Conservation (phyloP, 2,888 invertebrate genomes). For the Protodeltote pygarga region DNA sequence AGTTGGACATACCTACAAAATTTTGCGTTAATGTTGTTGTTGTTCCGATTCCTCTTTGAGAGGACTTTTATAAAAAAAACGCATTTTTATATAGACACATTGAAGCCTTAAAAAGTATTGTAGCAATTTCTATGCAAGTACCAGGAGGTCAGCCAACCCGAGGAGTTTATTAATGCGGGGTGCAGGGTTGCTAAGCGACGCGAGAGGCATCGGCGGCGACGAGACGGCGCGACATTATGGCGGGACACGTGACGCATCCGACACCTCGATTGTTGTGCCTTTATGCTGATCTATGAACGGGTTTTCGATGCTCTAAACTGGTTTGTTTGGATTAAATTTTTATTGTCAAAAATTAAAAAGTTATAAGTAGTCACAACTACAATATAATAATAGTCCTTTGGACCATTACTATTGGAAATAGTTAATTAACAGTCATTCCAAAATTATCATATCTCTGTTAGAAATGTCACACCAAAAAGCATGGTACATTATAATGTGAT, state of each 20-base stretch:
- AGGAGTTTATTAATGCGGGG: slow-evolving; percentile 59
- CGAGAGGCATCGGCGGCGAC: slow-evolving; percentile 56
- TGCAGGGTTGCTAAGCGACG: slow-evolving; percentile 61
- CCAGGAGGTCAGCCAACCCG: slow-evolving; percentile 65
- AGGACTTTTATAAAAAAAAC: slow-evolving; percentile 15
- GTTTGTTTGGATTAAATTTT: too few relatives aligned
- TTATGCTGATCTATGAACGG: slow-evolving; percentile 3
- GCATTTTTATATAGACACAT: slow-evolving; percentile 30
- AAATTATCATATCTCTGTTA: too few relatives aligned
- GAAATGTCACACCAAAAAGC: not conserved
- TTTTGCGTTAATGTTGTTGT: too few relatives aligned
- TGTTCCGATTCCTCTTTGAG: slow-evolving; percentile 16
- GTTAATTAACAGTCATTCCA: too few relatives aligned
- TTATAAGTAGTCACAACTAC: too few relatives aligned
- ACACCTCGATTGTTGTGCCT: slow-evolving; percentile 41
- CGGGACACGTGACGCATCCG: slow-evolving; percentile 66
- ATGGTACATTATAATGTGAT: slow-evolving; percentile 3
- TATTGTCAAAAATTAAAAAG: too few relatives aligned
- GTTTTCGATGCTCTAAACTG: slow-evolving; percentile 11
- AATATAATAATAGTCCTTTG: too few relatives aligned
- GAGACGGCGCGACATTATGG: slow-evolving; percentile 67
- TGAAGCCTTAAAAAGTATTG: slow-evolving; percentile 36
- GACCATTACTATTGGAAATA: too few relatives aligned
- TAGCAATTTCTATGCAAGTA: slow-evolving; percentile 49
- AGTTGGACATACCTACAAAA: too few relatives aligned